phyloP scores from a whole-genome alignment of 2,888 invertebrate genomes.

The Vannuccia rotundouncinata region DNA sequence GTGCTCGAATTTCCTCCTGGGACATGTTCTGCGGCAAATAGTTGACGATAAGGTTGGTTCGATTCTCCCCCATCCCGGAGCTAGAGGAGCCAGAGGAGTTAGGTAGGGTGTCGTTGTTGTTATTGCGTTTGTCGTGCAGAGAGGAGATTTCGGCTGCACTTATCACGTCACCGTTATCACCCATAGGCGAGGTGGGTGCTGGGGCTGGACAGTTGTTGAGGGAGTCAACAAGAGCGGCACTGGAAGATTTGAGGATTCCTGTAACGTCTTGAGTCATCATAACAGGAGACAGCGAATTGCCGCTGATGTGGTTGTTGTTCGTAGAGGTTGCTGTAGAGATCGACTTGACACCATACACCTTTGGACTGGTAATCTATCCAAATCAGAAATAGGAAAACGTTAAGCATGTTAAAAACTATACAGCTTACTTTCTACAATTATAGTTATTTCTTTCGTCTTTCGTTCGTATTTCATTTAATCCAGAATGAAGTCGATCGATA shows the following conservation, averaged over 20 bases:
- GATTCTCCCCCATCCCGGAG: conserved; percentile 68
- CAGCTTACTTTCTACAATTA: too few species aligned
- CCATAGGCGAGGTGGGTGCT: neutral
- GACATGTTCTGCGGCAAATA: conserved; percentile 99
- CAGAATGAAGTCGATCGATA: too few species aligned
- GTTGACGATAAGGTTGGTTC: conserved; percentile 98
- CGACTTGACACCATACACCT: neutral
- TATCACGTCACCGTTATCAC: too few species aligned
- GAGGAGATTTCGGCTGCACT: neutral
- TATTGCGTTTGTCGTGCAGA: neutral
- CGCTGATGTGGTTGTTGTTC: neutral
- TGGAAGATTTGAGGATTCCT: neutral
- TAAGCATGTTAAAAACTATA: too few species aligned
- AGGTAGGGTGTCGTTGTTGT: neutral
- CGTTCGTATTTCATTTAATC: too few species aligned
- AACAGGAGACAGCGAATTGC: neutral
- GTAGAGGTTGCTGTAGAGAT: neutral
- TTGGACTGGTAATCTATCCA: neutral
- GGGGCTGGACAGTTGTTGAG: neutral
- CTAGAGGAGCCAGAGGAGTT: neutral
- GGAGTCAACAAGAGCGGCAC: neutral
- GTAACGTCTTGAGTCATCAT: neutral
- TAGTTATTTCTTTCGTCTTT: too few species aligned
- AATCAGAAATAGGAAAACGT: too few species aligned
- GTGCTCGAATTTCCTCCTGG: conserved; percentile 92